These are phyloP conservation scores for Keiferia lycopersicella DNA, from an alignment of 2,888 invertebrate genomes.

Conservation along the genomic window DNA sequence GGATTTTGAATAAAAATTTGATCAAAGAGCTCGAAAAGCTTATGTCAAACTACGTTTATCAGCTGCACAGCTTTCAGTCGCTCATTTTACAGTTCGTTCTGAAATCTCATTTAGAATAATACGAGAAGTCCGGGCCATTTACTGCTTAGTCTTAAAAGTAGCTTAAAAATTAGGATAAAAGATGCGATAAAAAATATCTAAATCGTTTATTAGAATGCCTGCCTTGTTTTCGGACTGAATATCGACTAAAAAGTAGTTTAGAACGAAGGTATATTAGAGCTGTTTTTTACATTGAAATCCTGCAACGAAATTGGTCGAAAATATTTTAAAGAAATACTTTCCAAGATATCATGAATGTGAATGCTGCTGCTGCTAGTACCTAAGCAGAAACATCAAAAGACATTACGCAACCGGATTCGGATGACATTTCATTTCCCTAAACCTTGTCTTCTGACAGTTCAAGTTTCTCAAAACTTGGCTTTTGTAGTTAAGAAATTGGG, in stretches of 20 bases:
- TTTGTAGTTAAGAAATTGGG: background rate
- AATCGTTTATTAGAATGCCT: background rate
- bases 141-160: background rate
- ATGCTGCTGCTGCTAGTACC: too few relatives aligned
- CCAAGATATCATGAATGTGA: too few relatives aligned
- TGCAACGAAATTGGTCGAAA: too few relatives aligned
- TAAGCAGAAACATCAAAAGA: constrained; percentile 10
- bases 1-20: background rate
- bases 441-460: background rate
- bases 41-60: background rate
- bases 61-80: constrained; percentile 8
- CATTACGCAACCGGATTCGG: constrained; percentile 14
- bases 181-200: background rate
- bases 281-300: too few relatives aligned
- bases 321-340: too few relatives aligned
- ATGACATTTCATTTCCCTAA: constrained; percentile 11
- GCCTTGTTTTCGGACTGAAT: too few relatives aligned
- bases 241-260: too few relatives aligned
- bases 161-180: background rate
- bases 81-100: constrained; percentile 16
- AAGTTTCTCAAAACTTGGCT: background rate
- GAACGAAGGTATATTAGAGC: too few relatives aligned
- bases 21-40: constrained; percentile 29
- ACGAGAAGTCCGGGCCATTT: background rate
- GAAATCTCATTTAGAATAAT: background rate